Evolutionary conservation across 2,888 invertebrate species (phyloP).

Genomic region (Agrypnus murinus): DNA sequence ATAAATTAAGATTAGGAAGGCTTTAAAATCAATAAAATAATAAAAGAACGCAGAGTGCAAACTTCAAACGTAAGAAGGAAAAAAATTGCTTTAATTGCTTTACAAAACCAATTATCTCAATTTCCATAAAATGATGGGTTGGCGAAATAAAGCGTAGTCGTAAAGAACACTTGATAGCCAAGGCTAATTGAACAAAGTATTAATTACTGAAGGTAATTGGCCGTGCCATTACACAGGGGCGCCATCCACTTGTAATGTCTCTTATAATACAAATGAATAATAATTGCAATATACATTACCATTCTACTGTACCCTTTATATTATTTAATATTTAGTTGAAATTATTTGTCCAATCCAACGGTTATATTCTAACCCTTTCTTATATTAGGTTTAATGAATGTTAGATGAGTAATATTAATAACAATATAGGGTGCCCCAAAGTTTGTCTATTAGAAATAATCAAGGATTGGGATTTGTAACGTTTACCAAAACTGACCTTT

Average conservation of each 20-base stretch:
- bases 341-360: constrained; percentile 16
- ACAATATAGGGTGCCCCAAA: too few species aligned
- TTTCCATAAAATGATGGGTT: constrained; percentile 44
- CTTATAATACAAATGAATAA: constrained; percentile 49
- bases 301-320: constrained; percentile 6
- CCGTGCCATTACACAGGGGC: constrained; percentile 52
- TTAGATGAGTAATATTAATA: too few species aligned
- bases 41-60: too few species aligned
- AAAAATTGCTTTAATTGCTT: constrained; percentile 26
- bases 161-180: constrained; percentile 44
- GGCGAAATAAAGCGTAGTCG: constrained; percentile 40
- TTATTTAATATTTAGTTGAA: too few species aligned
- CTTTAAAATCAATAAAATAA: too few species aligned
- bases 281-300: constrained; percentile 37
- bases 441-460: too few species aligned
- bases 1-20: too few species aligned
- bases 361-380: background rate
- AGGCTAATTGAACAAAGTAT: constrained; percentile 50
- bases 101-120: constrained; percentile 44
- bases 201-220: constrained; percentile 54
- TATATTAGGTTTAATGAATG: too few species aligned
- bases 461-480: too few species aligned
- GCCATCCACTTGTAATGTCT: constrained; percentile 44
- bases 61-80: background rate
- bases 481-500: too few species aligned